Conservation (phyloP, 2,113 vertebrate species). For the Terrapene triunguis region DNA sequence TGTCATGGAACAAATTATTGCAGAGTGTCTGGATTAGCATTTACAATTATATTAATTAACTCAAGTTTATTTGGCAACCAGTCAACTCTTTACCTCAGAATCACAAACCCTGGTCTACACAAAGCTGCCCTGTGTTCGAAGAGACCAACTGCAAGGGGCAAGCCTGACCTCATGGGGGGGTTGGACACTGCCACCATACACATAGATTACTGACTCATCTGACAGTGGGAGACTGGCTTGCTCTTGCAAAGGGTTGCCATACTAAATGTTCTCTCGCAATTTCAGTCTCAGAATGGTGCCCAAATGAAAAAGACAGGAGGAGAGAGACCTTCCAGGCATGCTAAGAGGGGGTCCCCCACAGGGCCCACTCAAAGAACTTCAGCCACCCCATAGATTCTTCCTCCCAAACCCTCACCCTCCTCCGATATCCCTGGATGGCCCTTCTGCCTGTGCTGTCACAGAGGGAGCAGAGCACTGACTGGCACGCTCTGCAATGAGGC, state of each 20-base stretch:
- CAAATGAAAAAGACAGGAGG: background rate
- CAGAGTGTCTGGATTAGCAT: background rate
- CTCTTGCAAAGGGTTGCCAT: background rate
- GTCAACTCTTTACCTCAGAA: background rate
- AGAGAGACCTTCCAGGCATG: background rate
- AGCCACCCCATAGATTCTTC: background rate
- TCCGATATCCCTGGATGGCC: background rate
- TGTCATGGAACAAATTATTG: background rate
- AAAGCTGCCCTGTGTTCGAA: background rate
- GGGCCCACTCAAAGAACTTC: background rate
- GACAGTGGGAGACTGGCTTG: background rate
- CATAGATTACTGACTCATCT: background rate
- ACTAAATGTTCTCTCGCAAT: background rate
- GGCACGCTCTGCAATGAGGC: background rate
- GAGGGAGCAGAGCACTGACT: background rate
- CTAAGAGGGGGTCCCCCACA: too few species aligned
- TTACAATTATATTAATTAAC: background rate
- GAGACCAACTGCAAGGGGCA: background rate
- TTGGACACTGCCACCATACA: background rate
- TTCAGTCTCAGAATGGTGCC: background rate
- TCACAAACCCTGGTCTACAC: background rate
- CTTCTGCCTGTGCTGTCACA: background rate
- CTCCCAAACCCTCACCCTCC: background rate
- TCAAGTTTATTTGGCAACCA: background rate
- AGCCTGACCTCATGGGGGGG: background rate